These are phyloP conservation scores for Rhaphigaster nebulosa DNA, from an alignment of 2,888 invertebrate species.

Conservation along the genomic window DNA sequence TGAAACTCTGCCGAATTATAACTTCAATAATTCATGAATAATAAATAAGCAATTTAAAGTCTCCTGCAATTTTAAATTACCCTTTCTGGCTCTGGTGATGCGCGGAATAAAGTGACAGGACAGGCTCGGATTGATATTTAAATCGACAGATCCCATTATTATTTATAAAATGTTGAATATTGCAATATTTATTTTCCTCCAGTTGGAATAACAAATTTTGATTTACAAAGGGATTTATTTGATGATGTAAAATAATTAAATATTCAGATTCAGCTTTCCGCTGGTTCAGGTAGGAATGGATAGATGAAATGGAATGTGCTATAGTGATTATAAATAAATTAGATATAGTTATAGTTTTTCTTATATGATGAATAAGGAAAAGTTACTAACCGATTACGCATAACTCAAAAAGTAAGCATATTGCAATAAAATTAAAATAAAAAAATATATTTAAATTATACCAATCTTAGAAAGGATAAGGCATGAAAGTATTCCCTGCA, in stretches of 20 bases:
- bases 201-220: neutral
- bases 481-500: no score
- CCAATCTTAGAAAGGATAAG: no score
- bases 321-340: no score
- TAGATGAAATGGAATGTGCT: no score
- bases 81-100: neutral
- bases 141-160: neutral
- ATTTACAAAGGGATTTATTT: neutral
- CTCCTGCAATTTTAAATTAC: conserved; percentile 1
- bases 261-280: no score
- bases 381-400: no score
- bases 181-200: neutral
- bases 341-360: no score
- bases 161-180: neutral
- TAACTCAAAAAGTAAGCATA: no score
- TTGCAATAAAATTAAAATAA: no score
- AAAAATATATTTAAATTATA: no score
- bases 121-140: neutral
- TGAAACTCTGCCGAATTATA: neutral
- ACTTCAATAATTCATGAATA: conserved; percentile 36
- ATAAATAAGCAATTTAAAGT: conserved; percentile 23
- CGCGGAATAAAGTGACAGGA: neutral
- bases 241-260: neutral
- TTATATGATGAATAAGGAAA: no score
- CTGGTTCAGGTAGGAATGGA: no score